These are phyloP conservation scores for Leucoraja ocellata DNA, from an alignment of 2,797 vertebrate species.

Conservation along the genomic window DNA sequence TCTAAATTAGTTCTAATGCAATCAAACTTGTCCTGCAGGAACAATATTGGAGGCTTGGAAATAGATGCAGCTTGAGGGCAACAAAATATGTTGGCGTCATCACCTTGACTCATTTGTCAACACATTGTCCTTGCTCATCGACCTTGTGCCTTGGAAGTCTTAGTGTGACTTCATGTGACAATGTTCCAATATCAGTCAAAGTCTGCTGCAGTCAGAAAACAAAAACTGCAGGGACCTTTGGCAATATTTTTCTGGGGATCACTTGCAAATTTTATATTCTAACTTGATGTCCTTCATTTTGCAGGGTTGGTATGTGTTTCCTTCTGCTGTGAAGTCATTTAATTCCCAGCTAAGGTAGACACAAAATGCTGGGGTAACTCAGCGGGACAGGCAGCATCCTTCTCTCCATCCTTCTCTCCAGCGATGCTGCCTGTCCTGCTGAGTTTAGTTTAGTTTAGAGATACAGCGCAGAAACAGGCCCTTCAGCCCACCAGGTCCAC, in stretches of 20 bases:
- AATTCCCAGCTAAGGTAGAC: background rate
- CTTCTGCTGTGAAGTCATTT: background rate
- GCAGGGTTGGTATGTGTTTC: background rate
- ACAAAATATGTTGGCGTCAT: background rate
- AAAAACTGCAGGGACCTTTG: background rate
- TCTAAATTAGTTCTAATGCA: background rate
- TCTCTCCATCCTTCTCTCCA: no score
- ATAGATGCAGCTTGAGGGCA: background rate
- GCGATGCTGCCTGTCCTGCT: no score
- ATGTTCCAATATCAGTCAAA: background rate
- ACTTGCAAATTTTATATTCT: background rate
- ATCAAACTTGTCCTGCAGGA: background rate
- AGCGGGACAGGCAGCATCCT: no score
- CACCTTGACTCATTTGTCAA: background rate
- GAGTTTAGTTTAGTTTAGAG: no score
- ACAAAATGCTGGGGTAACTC: no score
- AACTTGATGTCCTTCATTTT: background rate
- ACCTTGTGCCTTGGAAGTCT: background rate
- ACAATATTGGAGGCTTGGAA: background rate
- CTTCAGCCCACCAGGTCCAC: no score
- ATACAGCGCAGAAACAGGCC: no score
- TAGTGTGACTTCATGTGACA: no score
- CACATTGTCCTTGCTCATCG: background rate
- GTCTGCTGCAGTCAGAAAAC: background rate
- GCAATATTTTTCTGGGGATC: background rate